Evolutionary conservation across 2,888 invertebrate genomes (phyloP), one percentile per base, ranked within the genome.

Genomic region (Troides oblongomaculatus): DNA sequence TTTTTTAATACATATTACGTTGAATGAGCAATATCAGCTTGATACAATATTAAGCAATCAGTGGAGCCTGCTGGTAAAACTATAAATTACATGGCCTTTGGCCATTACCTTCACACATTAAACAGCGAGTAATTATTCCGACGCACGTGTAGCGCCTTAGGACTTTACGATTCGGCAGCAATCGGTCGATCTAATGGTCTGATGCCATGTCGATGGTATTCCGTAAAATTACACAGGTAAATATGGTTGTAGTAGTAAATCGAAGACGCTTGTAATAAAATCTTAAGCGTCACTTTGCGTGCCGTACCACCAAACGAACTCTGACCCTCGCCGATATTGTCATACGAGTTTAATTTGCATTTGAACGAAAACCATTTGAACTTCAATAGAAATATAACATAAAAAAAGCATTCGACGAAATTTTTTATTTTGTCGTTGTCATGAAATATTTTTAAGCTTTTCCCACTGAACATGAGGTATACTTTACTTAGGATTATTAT

Each of bases 181-280:
- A 88, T 89, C 89, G 86, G 80, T 80, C 79, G 79, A 83, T 85
- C 83, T 92, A 92, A 92, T 91, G 91, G 83, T 81, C 73, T 83
- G 83, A 91, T 92, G 88, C 86, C 91, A 92, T 91, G 91, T 90
- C 86, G 86, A 88, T 86, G 84, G 81, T 86, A 87, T 89, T 86
- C 84, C 84, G 84, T 85, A 86, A 87, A 88, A 86, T 83, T 76
- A 79, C 77, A 77, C 75, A 75, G 75, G 73, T 77, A 73, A 74
- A 83, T 84, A 84, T 79, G 79, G 78, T 79, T 79, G 78, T 78
- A 64, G 30, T 30, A 30, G 30, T 30, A 72, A 74, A 78, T 83
- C 76, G 78, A 78, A 84, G 81, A 81, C 77, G 74, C 81, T 81
- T 74, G 81, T 81, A 77, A 84, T 87, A 84, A 88, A 90, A 88